Evolutionary conservation across 2,797 vertebrate genomes (phyloP), one percentile per base, ranked within the genome.

Genomic region (Champsocephalus esox): DNA sequence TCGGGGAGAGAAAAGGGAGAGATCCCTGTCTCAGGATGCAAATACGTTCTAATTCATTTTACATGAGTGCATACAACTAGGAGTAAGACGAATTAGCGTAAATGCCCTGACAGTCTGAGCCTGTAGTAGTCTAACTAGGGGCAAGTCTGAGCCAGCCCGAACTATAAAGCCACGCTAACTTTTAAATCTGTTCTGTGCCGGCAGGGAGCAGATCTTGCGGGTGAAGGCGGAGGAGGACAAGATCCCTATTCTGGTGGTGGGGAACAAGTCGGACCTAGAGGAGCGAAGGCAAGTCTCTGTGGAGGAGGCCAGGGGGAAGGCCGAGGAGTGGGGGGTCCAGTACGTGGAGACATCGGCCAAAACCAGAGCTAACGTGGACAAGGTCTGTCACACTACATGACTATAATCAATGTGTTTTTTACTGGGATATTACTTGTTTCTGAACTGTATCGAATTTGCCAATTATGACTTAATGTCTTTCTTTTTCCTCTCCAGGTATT

Each of bases 151-250:
- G 28, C 28, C 28, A 28, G 28, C 28, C 28, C 28, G 5, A 28
- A 28, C 28, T 38, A 38, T 38, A 38, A 38, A 38, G 34, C 34
- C 34, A 38, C 34, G 34, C 34, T 38, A 9, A 38, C 34, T 9
- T 38, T 38, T 38, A 38, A 38, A 54, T 58, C 12, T 75, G 1
- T 64, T 8, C 17, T 73, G 55, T 38, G 16, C 10, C 2, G 21
- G 8, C 83, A 99, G 98, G 94, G 98, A 99, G 89, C 98, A 99
- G 94, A 99, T 99, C 71, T 91, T 99, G 83, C 96, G 98, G 21
- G 98, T 99, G 84, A 99, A 99, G 89, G 95, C 97, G 0, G 98
- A 99, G 84, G 98, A 99, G 84, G 98, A 99, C 85, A 99, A 98
- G 92, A 99, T 99, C 62, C 98, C 98, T 3, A 90, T 99, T 32